phyloP scores from a whole-genome alignment of 2,888 invertebrate genomes.

The Empis stercorea region DNA sequence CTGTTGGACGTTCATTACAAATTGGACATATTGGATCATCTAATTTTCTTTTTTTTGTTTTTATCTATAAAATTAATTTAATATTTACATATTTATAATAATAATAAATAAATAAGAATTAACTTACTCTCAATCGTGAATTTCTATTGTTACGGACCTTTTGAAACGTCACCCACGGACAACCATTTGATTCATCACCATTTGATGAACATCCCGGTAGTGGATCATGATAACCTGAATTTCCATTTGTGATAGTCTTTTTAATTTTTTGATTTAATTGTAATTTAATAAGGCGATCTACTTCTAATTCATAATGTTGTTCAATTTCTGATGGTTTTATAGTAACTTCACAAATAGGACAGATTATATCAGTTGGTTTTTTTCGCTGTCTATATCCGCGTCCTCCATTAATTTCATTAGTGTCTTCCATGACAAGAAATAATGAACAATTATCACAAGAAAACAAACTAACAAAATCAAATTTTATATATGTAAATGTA shows the following conservation, averaged over 20 bases:
- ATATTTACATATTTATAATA: not conserved
- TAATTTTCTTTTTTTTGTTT: constrained; percentile 52
- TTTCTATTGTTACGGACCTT: constrained; percentile 62
- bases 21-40: constrained; percentile 64
- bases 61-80: constrained; percentile 28
- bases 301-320: constrained; percentile 65
- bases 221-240: constrained; percentile 17
- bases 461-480: no score
- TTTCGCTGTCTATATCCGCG: not conserved
- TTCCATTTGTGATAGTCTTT: constrained; percentile 10
- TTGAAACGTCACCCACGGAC: constrained; percentile 59
- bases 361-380: constrained; percentile 26
- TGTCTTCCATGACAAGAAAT: no score
- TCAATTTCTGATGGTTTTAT: constrained; percentile 73
- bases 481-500: no score
- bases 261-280: constrained; percentile 10
- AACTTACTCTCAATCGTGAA: constrained; percentile 41
- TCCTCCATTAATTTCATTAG: not conserved
- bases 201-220: constrained; percentile 14
- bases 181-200: constrained; percentile 4
- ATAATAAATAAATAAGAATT: not conserved
- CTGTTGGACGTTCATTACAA: constrained; percentile 56
- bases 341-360: constrained; percentile 81
- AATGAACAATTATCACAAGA: no score
- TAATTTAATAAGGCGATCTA: constrained; percentile 55